Evolutionary conservation across 2,797 vertebrate species (phyloP).

Genomic region (Sebastes baramenuke): DNA sequence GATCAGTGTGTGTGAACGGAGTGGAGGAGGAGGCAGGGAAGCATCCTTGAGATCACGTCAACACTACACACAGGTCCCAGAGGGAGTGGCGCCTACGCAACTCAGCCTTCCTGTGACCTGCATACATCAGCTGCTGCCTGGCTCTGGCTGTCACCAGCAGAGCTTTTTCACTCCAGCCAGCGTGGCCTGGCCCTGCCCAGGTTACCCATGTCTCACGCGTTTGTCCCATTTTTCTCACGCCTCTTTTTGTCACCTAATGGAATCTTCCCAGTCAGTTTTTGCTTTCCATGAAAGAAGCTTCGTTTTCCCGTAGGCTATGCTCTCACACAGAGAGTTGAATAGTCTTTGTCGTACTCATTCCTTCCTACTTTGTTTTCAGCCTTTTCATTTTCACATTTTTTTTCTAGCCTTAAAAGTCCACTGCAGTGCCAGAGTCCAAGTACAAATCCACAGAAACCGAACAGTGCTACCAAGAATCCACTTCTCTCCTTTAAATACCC

Average conservation of each 20-base stretch:
- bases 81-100: constrained; percentile 59
- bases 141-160: constrained; percentile 33
- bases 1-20: constrained; percentile 36
- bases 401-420: background rate
- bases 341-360: constrained; percentile 15
- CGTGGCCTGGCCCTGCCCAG: constrained; percentile 61
- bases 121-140: constrained; percentile 48
- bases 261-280: constrained; percentile 7
- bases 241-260: constrained; percentile 30
- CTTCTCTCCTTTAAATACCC: constrained; percentile 46
- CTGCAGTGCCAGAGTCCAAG: constrained; percentile 11
- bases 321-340: constrained; percentile 6
- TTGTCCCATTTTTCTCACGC: constrained; percentile 50
- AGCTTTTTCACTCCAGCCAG: constrained; percentile 37
- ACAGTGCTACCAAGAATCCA: constrained; percentile 65
- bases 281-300: constrained; percentile 30
- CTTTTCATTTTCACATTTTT: constrained; percentile 7
- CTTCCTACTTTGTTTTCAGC: constrained; percentile 7
- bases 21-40: constrained; percentile 32
- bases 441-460: constrained; percentile 62
- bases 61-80: constrained; percentile 48
- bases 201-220: constrained; percentile 60
- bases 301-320: background rate
- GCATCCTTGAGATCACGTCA: constrained; percentile 44
- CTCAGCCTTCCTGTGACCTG: constrained; percentile 69